Evolutionary conservation across 2,888 invertebrate genomes (phyloP).

Genomic region (Agriotes lineatus): DNA sequence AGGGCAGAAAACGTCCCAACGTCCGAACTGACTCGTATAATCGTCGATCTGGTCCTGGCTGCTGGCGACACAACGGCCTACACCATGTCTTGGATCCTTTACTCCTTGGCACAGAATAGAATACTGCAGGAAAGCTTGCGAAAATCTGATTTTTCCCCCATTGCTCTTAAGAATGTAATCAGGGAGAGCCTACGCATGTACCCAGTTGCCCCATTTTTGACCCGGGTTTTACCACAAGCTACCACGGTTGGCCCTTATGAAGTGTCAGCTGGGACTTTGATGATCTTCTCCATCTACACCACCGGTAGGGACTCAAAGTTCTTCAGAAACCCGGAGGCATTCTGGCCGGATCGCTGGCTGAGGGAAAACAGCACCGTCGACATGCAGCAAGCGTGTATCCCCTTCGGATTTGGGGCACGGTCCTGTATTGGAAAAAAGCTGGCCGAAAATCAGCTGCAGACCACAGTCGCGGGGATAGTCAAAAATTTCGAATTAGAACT

Average conservation of each 20-base stretch:
- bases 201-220: slow-evolving; percentile 91
- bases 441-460: slow-evolving; percentile 81
- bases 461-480: slow-evolving; percentile 73
- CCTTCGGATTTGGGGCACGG: slow-evolving; percentile 86
- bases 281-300: slow-evolving; percentile 88
- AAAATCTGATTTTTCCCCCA: slow-evolving; percentile 54
- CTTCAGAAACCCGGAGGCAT: slow-evolving; percentile 77
- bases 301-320: slow-evolving; percentile 80
- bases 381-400: slow-evolving; percentile 77
- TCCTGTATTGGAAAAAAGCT: slow-evolving; percentile 88
- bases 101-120: slow-evolving; percentile 74
- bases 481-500: slow-evolving; percentile 69
- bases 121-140: slow-evolving; percentile 67
- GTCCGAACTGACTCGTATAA: slow-evolving; percentile 79
- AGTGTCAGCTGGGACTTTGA: slow-evolving; percentile 81
- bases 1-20: slow-evolving; percentile 70
- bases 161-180: slow-evolving; percentile 74
- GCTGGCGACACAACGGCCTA: slow-evolving; percentile 83
- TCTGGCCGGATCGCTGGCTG: slow-evolving; percentile 84
- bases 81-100: slow-evolving; percentile 85
- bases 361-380: slow-evolving; percentile 63
- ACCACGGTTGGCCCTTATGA: slow-evolving; percentile 76
- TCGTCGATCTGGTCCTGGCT: slow-evolving; percentile 88
- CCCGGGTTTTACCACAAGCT: slow-evolving; percentile 80
- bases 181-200: slow-evolving; percentile 88